phyloP scores from a whole-genome alignment of 2,797 vertebrate species.

The Scolopax rusticola region DNA sequence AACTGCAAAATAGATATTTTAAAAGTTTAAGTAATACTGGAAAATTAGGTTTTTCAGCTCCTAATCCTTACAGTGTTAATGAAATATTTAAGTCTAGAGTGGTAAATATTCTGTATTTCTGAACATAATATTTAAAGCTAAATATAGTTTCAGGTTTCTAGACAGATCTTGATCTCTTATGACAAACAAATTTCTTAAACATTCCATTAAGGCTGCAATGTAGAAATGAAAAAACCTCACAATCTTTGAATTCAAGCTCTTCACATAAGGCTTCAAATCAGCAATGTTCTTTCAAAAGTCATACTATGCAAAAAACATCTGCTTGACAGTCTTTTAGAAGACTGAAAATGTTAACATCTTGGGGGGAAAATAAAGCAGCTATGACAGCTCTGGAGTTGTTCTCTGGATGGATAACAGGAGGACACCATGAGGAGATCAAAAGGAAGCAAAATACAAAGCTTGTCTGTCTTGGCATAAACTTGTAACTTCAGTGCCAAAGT shows the following conservation, averaged over 20 bases:
- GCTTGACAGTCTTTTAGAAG: not conserved
- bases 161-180: not conserved
- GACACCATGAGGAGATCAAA: not conserved
- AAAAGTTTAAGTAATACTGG: not conserved
- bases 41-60: not conserved
- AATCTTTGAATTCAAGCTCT: not conserved
- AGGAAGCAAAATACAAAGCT: not conserved
- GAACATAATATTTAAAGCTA: rapidly evolving
- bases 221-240: not conserved
- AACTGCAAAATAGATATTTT: not conserved
- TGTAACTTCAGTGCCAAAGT: not conserved
- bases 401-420: not conserved
- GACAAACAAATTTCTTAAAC: not conserved
- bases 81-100: not conserved
- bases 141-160: not conserved
- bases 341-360: not conserved
- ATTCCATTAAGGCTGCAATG: not conserved
- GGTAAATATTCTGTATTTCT: not conserved
- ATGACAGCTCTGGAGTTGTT: not conserved
- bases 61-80: not conserved
- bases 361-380: not conserved
- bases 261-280: not conserved
- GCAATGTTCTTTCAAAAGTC: rapidly evolving
- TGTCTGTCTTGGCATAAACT: not conserved
- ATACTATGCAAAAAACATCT: not conserved